Evolutionary conservation across 2,888 invertebrate genomes (phyloP).

Genomic region (Phaedon cochleariae): DNA sequence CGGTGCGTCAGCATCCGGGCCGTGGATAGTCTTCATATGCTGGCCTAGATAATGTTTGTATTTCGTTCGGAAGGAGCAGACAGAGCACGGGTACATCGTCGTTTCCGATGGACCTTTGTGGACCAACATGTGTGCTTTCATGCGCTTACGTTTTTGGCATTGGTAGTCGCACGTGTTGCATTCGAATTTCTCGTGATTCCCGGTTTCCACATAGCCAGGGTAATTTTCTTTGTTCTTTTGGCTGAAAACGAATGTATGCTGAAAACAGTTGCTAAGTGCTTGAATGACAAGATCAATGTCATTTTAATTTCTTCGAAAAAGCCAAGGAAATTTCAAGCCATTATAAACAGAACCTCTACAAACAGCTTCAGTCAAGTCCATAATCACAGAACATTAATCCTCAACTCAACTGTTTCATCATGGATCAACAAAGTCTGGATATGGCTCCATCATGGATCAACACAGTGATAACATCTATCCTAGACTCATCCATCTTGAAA

Average conservation of each 20-base stretch:
- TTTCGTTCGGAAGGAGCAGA: not conserved
- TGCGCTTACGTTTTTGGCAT: not conserved
- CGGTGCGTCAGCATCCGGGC: not conserved
- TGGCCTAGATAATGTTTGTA: not conserved
- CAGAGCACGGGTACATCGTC: not conserved
- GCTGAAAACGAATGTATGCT: not conserved
- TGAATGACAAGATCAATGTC: too few relatives aligned
- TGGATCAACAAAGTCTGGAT: too few relatives aligned
- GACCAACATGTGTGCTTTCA: not conserved
- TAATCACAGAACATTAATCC: too few relatives aligned
- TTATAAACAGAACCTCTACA: too few relatives aligned
- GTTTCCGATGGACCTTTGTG: constrained; percentile 3
- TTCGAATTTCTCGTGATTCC: not conserved
- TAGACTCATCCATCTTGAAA: too few relatives aligned
- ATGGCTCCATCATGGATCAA: too few relatives aligned
- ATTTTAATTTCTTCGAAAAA: too few relatives aligned
- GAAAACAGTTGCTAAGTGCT: not conserved
- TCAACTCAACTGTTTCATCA: too few relatives aligned
- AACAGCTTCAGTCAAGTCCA: too few relatives aligned
- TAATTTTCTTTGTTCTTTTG: not conserved
- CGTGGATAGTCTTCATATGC: not conserved
- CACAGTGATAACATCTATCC: too few relatives aligned
- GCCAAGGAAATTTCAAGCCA: too few relatives aligned
- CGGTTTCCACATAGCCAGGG: not conserved
- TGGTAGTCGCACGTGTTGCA: not conserved